Evolutionary conservation across 2,113 vertebrate genomes (phyloP).

Genomic region (Pitta sordida): DNA sequence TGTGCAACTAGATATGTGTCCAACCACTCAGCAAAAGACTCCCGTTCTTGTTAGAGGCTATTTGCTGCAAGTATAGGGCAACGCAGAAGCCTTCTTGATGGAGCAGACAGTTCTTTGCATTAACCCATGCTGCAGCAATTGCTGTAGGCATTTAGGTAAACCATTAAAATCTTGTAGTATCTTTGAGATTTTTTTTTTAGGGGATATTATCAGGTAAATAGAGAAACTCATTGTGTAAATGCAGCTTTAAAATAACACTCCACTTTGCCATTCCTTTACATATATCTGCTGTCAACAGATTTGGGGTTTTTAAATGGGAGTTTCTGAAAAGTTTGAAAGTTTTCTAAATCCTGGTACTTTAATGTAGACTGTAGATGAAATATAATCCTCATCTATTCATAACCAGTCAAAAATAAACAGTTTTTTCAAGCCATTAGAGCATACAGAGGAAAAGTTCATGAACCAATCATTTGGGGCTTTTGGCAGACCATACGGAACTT

Average conservation of each 20-base stretch:
- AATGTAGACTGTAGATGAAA: constrained; percentile 53
- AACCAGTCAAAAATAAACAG: constrained; percentile 50
- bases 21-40: background rate
- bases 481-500: constrained; percentile 67
- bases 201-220: background rate
- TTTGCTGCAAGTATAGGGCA: background rate
- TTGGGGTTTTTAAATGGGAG: constrained; percentile 23
- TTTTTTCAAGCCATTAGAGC: constrained; percentile 53
- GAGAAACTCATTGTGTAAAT: background rate
- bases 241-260: constrained; percentile 35
- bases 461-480: constrained; percentile 65
- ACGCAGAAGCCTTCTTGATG: background rate
- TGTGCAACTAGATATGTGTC: no score
- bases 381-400: constrained; percentile 62
- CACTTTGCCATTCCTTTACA: background rate
- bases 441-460: constrained; percentile 63
- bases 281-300: constrained; percentile 43
- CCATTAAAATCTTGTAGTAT: background rate
- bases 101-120: background rate
- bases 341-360: constrained; percentile 48
- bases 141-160: background rate
- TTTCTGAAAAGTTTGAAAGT: constrained; percentile 51
- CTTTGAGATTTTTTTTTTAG: background rate
- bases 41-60: background rate
- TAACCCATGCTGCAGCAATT: background rate